phyloP scores from a whole-genome alignment of 2,113 vertebrate species.

The Erythrolamprus reginae region DNA sequence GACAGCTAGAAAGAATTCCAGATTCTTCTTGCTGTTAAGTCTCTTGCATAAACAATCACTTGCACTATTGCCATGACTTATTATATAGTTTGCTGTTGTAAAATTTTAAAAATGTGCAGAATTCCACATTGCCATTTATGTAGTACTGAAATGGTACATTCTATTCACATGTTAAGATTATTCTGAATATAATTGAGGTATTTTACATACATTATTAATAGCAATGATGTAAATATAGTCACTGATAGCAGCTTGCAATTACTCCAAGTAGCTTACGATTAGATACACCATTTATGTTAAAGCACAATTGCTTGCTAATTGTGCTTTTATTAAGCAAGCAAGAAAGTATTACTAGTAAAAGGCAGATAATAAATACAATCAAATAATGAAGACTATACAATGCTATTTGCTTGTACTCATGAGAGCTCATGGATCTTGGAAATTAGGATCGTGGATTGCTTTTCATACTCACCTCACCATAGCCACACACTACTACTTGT shows the following conservation, averaged over 20 bases:
- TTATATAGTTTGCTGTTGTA: background rate
- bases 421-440: constrained; percentile 10
- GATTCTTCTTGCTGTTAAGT: background rate
- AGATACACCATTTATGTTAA: background rate
- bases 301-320: background rate
- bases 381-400: constrained; percentile 3
- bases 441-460: accelerated
- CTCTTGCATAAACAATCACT: background rate
- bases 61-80: background rate
- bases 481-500: constrained; percentile 96
- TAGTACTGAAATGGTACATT: background rate
- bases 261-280: background rate
- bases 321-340: background rate
- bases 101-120: background rate
- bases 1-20: background rate
- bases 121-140: background rate
- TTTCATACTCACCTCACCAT: constrained; percentile 87
- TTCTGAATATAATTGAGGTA: background rate
- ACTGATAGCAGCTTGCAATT: background rate
- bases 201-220: background rate
- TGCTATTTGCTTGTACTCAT: background rate
- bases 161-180: background rate
- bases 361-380: background rate
- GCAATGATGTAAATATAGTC: background rate
- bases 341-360: background rate